Base-by-base conservation (phyloP, 1,140 invertebrate species). In the Caenorhabditis remanei region DNA sequence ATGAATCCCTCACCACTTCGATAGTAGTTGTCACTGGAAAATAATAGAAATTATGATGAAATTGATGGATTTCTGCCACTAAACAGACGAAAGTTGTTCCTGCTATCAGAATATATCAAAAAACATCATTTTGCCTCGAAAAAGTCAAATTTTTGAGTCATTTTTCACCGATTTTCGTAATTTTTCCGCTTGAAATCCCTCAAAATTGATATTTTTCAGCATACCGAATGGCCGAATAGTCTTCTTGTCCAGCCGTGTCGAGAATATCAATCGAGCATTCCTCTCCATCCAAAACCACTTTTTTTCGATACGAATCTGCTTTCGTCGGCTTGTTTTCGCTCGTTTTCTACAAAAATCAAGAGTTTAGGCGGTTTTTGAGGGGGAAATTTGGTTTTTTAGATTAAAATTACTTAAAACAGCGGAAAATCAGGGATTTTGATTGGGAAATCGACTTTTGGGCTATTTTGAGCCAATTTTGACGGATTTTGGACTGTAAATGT, bases 271-370 rank as follows among this genome's bases (percentile, higher is more conserved):
- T 99, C 94, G 98, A 97, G 89, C 99, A 97, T 94, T 97, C 97
- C 94, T 99, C 93, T 4, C 94, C 94, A 90, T 95, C 95, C 53
- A 95, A 89, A 4, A 94, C 92, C 9, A 95, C 94, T 94, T 98
- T 98, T 94, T 99, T 99, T 90, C 98, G 95, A 93, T 99, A 99
- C 43, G 98, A 99, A 94, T 99, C 98, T 58, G 98, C 98, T 94
- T 99, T 99, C 56, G 98, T 99, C 79, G 98, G 98, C 94, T 99
- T 98, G 93, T 99, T 99, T 94, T 99, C 97, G 94, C 99, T 97
- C 4, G 99, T 97, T 94, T 99, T 99, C 95, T 96, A 90, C 84
- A 92, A 90, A 71, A 83, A 84, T 84, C 84, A 87, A 89, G 87
- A 86, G 32, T 32, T 32, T 32, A 32, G 48, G 32, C 67, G 46